Conservation (phyloP, 2,888 invertebrate genomes). For the Paralinhomoeus sp. region DNA sequence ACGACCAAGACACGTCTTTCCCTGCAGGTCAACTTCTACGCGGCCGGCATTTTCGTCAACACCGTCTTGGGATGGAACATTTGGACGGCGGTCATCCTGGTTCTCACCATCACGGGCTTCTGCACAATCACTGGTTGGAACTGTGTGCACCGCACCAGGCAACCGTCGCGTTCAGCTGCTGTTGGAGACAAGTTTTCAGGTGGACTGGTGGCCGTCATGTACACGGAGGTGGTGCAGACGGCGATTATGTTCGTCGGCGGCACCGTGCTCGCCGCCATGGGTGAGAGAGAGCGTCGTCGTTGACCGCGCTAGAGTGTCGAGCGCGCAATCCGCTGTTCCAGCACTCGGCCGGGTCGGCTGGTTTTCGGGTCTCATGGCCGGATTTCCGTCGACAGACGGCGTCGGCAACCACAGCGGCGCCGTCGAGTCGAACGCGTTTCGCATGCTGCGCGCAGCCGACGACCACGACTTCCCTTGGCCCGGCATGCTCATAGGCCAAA, state of each 20-base stretch:
- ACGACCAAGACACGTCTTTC: too few relatives aligned
- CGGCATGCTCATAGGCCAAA: constrained; percentile 33
- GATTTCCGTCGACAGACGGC: too few relatives aligned
- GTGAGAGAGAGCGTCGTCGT: too few relatives aligned
- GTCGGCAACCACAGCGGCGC: too few relatives aligned
- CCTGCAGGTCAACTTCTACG: constrained; percentile 32
- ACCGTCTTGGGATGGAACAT: constrained; percentile 29
- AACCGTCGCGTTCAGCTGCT: background rate
- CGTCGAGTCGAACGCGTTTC: too few relatives aligned
- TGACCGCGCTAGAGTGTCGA: too few relatives aligned
- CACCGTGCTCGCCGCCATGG: constrained; percentile 23
- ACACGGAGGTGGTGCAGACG: constrained; percentile 23
- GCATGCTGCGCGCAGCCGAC: constrained; percentile 24
- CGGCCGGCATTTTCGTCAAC: constrained; percentile 32
- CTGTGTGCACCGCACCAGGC: too few relatives aligned
- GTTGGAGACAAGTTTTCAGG: background rate
- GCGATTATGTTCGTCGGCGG: constrained; percentile 31
- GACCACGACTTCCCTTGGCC: constrained; percentile 34
- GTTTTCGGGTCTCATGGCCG: too few relatives aligned
- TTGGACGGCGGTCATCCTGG: constrained; percentile 24
- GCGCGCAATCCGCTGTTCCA: too few relatives aligned
- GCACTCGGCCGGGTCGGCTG: too few relatives aligned
- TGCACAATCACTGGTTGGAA: constrained; percentile 27
- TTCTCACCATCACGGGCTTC: constrained; percentile 26
- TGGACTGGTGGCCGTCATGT: too few relatives aligned